Evolutionary conservation across 1,140 invertebrate species (phyloP).

Genomic region (Cherax quadricarinatus): DNA sequence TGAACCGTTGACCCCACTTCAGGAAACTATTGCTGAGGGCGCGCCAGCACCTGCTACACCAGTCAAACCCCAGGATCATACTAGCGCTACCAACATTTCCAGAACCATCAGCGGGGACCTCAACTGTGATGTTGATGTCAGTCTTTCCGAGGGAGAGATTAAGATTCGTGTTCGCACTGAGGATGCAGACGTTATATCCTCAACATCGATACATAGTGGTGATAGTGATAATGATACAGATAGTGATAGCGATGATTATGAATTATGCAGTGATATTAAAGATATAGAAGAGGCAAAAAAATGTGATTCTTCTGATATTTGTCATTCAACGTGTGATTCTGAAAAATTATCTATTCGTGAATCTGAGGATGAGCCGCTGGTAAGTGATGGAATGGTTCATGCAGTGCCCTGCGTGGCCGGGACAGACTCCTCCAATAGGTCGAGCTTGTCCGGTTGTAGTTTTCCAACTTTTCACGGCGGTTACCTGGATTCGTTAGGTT

Average conservation of each 20-base stretch:
- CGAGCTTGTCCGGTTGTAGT: slow-evolving; percentile 21
- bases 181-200: slow-evolving; percentile 25
- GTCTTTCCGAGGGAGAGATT: slow-evolving; percentile 51
- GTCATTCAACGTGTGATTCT: slow-evolving; percentile 14
- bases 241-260: slow-evolving; percentile 25
- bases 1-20: slow-evolving; percentile 3
- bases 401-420: slow-evolving; percentile 33
- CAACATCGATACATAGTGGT: slow-evolving; percentile 13
- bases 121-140: slow-evolving; percentile 52
- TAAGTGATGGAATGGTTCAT: background rate
- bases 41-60: background rate
- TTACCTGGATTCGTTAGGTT: background rate
- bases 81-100: slow-evolving; percentile 13
- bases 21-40: background rate
- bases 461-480: background rate
- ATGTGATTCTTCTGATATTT: slow-evolving; percentile 18
- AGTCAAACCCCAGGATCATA: background rate
- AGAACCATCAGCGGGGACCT: slow-evolving; percentile 37
- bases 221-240: slow-evolving; percentile 22
- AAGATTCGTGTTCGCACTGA: slow-evolving; percentile 39
- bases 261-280: slow-evolving; percentile 14
- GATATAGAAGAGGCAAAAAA: background rate
- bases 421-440: slow-evolving; percentile 34
- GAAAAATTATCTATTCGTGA: background rate
- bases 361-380: background rate